Base-by-base conservation (phyloP, 2,113 vertebrate genomes). In the Blennius ocellaris region DNA sequence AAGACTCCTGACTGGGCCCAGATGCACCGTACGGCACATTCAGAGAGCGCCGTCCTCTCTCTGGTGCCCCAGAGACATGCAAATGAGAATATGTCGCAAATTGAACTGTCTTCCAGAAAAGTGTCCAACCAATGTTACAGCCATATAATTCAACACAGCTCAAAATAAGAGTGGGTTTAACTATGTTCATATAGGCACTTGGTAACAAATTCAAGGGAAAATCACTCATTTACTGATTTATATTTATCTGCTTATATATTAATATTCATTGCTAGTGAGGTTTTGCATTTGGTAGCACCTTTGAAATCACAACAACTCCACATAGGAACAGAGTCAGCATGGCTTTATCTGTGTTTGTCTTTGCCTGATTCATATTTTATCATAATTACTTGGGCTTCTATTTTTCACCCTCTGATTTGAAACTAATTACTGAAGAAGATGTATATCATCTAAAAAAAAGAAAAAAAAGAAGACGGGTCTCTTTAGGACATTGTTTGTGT, bases 1-100 rank as follows among this genome's bases (percentile, higher is more conserved):
- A 73, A 36, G 69, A 73, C 51, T 63, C 59, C 81, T 74, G 55
- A 81, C 67, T 73, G 60, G 49, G 45, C 65, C 40, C 62, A 60
- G 36, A 76, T 69, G 63, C 51, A 43, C 14, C 54, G 60, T 67
- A 41, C 53, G 47, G 7, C 47, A 52, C 62, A 45, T 59, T 69
- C 45, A 21, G 21, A 48, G 3, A 21, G 47, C 0, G 0, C 56
- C 11, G 61, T 74, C 76, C 59, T 65, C 44, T 40, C 15, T 12
- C 8, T 43, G 8, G 16, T 10, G 54, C 67, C 67, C 50, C 12
- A 11, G 69, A 73, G 83, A 57, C 30, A 0, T 63, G 21, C 2
- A 30, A 53, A 47, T 15, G 11, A 12, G 45, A 40, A 58, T 21
- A 14, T n/a, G 8, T 14, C 49, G n/a, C 14, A 38, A 41, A 78